phyloP scores from a whole-genome alignment of 2,888 invertebrate genomes.

The Halictus ligatus region DNA sequence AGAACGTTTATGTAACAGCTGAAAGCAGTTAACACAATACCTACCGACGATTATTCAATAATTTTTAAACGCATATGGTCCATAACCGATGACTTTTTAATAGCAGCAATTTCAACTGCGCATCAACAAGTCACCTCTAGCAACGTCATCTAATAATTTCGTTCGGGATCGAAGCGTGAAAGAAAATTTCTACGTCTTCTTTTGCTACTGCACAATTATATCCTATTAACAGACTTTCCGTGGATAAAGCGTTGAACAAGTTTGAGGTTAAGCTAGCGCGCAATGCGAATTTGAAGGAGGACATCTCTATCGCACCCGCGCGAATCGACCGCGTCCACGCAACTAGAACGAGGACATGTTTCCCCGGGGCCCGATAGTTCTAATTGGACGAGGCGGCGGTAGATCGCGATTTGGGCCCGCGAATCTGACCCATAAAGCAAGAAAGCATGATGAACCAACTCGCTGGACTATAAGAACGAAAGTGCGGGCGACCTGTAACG shows the following conservation, averaged over 20 bases:
- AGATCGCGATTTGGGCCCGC: constrained; percentile 53
- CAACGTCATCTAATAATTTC: too few relatives aligned
- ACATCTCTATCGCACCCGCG: background rate
- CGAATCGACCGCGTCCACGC: constrained; percentile 21
- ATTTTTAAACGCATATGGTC: too few relatives aligned
- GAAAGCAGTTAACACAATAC: too few relatives aligned
- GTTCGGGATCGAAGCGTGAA: too few relatives aligned
- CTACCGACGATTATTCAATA: too few relatives aligned
- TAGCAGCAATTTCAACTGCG: too few relatives aligned
- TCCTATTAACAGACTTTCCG: too few relatives aligned
- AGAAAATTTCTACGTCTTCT: too few relatives aligned
- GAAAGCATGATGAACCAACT: constrained; percentile 61
- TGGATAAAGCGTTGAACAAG: background rate
- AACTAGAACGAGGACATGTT: constrained; percentile 47
- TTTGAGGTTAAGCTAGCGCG: background rate
- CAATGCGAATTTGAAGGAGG: background rate
- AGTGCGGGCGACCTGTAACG: constrained; percentile 43
- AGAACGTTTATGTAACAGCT: too few relatives aligned
- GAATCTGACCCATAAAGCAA: constrained; percentile 64
- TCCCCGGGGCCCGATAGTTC: constrained; percentile 24
- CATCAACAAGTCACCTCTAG: too few relatives aligned
- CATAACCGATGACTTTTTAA: too few relatives aligned
- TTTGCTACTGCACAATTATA: background rate
- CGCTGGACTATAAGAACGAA: constrained; percentile 41
- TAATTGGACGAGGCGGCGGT: constrained; percentile 50